Conservation (phyloP, 2,888 invertebrate genomes). For the Chrysodeixis includens region DNA sequence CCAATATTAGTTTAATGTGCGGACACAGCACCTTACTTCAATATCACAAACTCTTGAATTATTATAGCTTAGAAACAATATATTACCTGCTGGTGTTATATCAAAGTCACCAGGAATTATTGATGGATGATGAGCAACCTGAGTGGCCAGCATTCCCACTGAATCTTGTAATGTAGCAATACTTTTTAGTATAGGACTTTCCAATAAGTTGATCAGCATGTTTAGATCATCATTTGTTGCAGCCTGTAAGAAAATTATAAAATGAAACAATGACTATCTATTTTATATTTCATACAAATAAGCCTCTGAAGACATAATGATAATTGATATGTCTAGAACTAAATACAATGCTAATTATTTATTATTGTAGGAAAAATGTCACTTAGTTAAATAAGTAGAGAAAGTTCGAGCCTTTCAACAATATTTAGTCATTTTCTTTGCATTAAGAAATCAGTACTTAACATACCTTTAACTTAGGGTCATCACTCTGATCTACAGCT, state of each 20-base stretch:
- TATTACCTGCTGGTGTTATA: conserved; percentile 93
- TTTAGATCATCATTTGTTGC: conserved; percentile 93
- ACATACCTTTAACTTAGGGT: conserved; percentile 93
- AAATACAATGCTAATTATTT: no score
- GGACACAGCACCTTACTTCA: no score
- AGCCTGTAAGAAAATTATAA: conserved; percentile 66
- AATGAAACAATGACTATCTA: background rate
- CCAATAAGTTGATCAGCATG: conserved; percentile 94
- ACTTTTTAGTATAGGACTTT: conserved; percentile 97
- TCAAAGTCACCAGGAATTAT: conserved; percentile 98
- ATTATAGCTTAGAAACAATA: background rate
- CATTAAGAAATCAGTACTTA: background rate
- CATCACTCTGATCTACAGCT: conserved; percentile 95
- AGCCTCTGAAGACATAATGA: no score
- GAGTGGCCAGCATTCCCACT: conserved; percentile 95
- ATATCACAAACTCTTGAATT: no score
- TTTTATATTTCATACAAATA: no score
- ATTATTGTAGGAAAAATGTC: no score
- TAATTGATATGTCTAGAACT: no score
- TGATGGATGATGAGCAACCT: conserved; percentile 96
- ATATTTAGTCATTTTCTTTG: background rate
- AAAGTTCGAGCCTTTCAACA: no score
- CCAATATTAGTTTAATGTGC: no score
- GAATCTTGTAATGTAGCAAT: conserved; percentile 98
- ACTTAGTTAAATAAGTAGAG: no score